A percentile compares a stretch with the other conserved stretches of the same genome.
These are phyloP conservation scores for Rhopalosiphum nymphaeae DNA, from an alignment of 2,888 invertebrate species.

Conservation along the genomic window DNA sequence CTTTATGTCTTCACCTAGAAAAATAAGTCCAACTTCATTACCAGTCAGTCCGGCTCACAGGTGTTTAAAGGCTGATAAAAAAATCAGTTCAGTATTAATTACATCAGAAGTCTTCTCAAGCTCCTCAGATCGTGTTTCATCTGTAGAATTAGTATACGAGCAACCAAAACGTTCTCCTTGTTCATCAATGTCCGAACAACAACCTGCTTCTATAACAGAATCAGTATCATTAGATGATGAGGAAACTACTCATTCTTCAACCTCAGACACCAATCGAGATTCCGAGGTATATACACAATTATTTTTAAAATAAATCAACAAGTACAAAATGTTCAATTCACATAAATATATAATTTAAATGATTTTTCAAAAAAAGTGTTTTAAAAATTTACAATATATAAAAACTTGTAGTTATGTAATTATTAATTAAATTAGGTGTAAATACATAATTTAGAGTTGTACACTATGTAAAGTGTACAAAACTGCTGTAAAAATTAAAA, in stretches of 20 bases:
- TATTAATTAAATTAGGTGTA: not conserved
- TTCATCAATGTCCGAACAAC: conserved; percentile 63
- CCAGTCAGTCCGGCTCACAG: conserved; percentile 54
- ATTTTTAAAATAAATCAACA: conserved; percentile 29
- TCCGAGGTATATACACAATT: conserved; percentile 50
- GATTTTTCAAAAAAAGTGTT: not conserved
- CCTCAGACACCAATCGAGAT: conserved; percentile 48
- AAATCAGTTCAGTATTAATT: conserved; percentile 46
- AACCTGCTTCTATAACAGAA: conserved; percentile 57
- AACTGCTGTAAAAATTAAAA: not conserved
- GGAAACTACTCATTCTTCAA: conserved; percentile 49
- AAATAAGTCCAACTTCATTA: conserved; percentile 44
- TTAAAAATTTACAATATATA: not conserved
- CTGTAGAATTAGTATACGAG: conserved; percentile 55
- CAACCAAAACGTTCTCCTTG: conserved; percentile 56
- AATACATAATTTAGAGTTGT: not conserved
- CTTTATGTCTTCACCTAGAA: conserved; percentile 41
- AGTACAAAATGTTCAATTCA: not conserved
- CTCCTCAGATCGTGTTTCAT: conserved; percentile 23
- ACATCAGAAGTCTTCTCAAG: conserved; percentile 60
- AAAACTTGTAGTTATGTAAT: not conserved
- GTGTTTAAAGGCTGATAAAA: conserved; percentile 36
- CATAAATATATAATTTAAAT: not conserved
- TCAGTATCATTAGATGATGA: conserved; percentile 60
- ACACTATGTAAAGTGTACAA: not conserved